These are phyloP conservation scores for Allygus modestus DNA, from an alignment of 2,888 invertebrate species.

Conservation along the genomic window DNA sequence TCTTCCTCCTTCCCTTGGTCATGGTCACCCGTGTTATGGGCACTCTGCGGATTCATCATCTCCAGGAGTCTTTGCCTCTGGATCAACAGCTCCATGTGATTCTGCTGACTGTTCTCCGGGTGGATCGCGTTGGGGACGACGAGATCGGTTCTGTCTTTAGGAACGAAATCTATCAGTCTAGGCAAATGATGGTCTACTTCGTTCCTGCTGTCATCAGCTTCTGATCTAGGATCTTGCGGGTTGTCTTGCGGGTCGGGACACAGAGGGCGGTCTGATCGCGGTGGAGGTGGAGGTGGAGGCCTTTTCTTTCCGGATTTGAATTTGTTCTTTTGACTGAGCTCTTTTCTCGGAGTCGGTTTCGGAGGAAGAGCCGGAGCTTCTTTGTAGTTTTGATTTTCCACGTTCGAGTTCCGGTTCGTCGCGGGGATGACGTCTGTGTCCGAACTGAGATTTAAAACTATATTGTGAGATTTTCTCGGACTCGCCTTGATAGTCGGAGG, in stretches of 20 bases:
- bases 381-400: slow-evolving; percentile 51
- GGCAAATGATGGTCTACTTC: slow-evolving; percentile 75
- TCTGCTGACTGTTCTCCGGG: slow-evolving; percentile 63
- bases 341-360: slow-evolving; percentile 74
- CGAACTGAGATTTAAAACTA: slow-evolving; percentile 44
- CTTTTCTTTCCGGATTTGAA: slow-evolving; percentile 72
- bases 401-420: background rate
- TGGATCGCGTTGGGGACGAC: slow-evolving; percentile 68
- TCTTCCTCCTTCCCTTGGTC: slow-evolving; percentile 69
- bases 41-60: slow-evolving; percentile 73
- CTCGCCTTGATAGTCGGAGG: slow-evolving; percentile 44
- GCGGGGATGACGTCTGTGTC: background rate
- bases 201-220: slow-evolving; percentile 30
- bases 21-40: slow-evolving; percentile 69
- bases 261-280: slow-evolving; percentile 67
- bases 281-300: slow-evolving; percentile 74
- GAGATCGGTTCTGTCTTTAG: slow-evolving; percentile 75
- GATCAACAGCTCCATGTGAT: slow-evolving; percentile 64
- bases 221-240: slow-evolving; percentile 53
- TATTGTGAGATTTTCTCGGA: slow-evolving; percentile 59
- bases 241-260: slow-evolving; percentile 39
- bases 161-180: slow-evolving; percentile 84
- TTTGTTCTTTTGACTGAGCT: slow-evolving; percentile 68
- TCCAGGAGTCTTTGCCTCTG: slow-evolving; percentile 62
- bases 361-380: slow-evolving; percentile 73